Base-by-base conservation (phyloP, 2,797 vertebrate species). In the Microtus obscurus region DNA sequence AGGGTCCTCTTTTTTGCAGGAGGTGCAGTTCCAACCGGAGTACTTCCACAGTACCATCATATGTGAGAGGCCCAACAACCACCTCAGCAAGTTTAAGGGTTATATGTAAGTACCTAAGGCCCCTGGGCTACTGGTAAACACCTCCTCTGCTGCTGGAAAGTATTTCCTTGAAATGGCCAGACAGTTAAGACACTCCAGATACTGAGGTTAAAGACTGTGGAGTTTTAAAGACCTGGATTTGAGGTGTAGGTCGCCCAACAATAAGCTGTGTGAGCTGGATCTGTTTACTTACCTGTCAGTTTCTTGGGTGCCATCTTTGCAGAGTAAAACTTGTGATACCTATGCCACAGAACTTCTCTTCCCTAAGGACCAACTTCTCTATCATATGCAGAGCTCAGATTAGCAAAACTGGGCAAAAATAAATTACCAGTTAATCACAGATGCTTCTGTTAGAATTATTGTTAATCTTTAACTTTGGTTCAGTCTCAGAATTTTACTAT, bases 1-100 rank as follows among this genome's bases (percentile, higher is more conserved):
- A 0, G 34, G 82, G 1, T 97, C 89, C 97, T 97, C 95, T 97
- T 94, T 97, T 81, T 83, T 61, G 9, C 95, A 99, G 99, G 98
- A 98, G 59, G 91, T 97, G 77, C 96, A 94, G 17, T 99, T 99
- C 98, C 98, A 99, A 71, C 99, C 99, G 0, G 98, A 99, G 93
- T 96, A 96, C 95, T 99, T 99, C 98, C 97, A 97, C 74, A 98
- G 98, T 67, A 98, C 98, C 0, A 98, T 99, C 25, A 97, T 99
- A 97, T 99, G 99, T 95, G 99, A 99, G 98, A 99, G 98, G 90
- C 99, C 99, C 95, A 99, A 99, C 98, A 99, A 99, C 87, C 99
- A 99, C 94, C 99, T 99, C 96, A 99, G 99, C 97, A 98, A 98
- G 98, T 99, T 99, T 98, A 99, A 99, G 97, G 99, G 99, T 86